Conservation (phyloP, 2,888 invertebrate species). For the Tromatobia lineatoria region DNA sequence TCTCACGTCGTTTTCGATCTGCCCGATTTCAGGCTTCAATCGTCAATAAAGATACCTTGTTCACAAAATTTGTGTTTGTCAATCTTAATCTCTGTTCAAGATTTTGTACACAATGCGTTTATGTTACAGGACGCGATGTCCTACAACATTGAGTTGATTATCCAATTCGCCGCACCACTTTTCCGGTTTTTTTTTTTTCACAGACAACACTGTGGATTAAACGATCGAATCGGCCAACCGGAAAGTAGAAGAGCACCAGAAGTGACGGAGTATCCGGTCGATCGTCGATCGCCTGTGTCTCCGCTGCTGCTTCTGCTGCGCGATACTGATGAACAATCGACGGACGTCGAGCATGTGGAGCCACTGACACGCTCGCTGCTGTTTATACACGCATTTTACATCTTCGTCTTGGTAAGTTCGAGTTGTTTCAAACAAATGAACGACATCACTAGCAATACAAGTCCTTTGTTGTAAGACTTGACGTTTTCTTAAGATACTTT, state of each 20-base stretch:
- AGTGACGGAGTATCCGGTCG: slow-evolving; percentile 57
- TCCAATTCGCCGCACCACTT: not conserved
- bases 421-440: slow-evolving; percentile 5
- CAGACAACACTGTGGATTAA: not conserved
- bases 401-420: slow-evolving; percentile 47
- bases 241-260: slow-evolving; percentile 47
- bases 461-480: slow-evolving; percentile 3
- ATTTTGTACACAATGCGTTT: not conserved
- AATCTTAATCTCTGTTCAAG: not conserved
- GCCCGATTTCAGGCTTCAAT: not conserved
- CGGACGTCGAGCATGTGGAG: slow-evolving; percentile 37
- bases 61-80: not conserved
- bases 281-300: slow-evolving; percentile 59
- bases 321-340: slow-evolving; percentile 26
- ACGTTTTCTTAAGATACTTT: not conserved
- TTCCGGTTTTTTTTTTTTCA: not conserved
- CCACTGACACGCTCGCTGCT: slow-evolving; percentile 32
- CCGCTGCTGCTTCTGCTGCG: slow-evolving; percentile 29
- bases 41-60: not conserved
- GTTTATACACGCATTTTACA: slow-evolving; percentile 64
- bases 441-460: slow-evolving; percentile 17
- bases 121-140: not conserved
- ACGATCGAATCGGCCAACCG: slow-evolving; percentile 18
- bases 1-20: not conserved
- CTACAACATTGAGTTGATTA: not conserved